Base-by-base conservation (phyloP, 64 coral and sea anemone genomes). In the Stichodactyla helianthus region DNA sequence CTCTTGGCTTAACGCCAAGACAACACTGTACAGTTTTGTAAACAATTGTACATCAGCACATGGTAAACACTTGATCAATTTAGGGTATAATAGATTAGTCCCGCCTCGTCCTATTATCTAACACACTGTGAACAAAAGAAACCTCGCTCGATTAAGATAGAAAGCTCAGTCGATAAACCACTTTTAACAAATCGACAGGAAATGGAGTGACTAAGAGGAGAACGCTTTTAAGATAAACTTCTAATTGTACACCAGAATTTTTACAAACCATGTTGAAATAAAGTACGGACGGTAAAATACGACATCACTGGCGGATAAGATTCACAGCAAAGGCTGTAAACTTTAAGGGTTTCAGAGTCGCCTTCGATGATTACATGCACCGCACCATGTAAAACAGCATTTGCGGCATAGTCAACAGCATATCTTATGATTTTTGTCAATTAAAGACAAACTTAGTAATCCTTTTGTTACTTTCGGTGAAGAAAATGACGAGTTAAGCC, bases 51-150 rank as follows among this genome's bases (percentile, higher is more conserved):
- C 68, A 74, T 74, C 31, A 74, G 68, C 68, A 74, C 68, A 74
- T 74, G 22, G 22, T 31, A 74, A 74, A 74, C 68, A 74, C 68
- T 74, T 74, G n/a, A 74, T 74, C 68, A 74, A 74, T 74, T 74
- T 74, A 74, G 25, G 25, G 27, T 74, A 27, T 74, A 74, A 74
- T 14, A 35, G 22, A 74, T 74, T 31, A 74, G 68, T 74, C 68
- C 68, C 68, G 68, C 68, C 68, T 74, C 13, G 68, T 9, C 22
- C 22, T 65, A 65, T 65, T n/a, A 65, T 65, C 62, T 74, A 26
- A 74, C 68, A 74, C n/a, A 74, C 25, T 12, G 27, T 23, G 22
- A 20, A 31, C 7, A 8, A 10, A 74, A 31, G 13, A 31, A n/a
- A 11, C 8, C 23, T 65, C 17, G 68, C 25, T 74, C 23, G 25